Percentiles rank a stretch among this genome's conserved stretches.
Evolutionary conservation across 2,888 invertebrate genomes (phyloP).

Genomic region (Drosophila emarginata): DNA sequence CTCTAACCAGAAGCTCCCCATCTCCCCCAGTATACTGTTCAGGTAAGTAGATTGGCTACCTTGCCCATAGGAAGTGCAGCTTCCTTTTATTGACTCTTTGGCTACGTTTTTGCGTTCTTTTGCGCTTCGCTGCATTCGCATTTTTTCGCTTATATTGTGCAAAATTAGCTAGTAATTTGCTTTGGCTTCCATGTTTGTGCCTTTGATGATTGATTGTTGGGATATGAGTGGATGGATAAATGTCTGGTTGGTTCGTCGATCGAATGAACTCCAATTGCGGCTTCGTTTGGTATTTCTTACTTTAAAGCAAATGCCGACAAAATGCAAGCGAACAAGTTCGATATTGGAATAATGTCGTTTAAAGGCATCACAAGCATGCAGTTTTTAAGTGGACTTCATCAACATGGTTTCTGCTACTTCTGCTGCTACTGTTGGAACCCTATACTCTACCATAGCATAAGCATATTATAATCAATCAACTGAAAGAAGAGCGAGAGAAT

Average conservation of each 20-base stretch:
- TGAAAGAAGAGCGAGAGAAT: constrained; percentile 6
- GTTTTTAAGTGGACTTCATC: constrained; percentile 38
- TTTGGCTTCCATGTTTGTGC: constrained; percentile 44
- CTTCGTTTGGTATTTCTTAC: constrained; percentile 45
- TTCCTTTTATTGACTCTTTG: constrained; percentile 56
- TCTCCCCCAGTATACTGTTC: background rate
- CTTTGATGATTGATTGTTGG: constrained; percentile 60
- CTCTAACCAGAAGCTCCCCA: background rate
- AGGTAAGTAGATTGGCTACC: constrained; percentile 4
- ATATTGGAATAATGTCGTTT: constrained; percentile 46
- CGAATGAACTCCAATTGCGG: constrained; percentile 36
- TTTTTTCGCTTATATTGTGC: constrained; percentile 52
- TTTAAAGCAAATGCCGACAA: constrained; percentile 62
- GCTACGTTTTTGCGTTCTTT: constrained; percentile 21
- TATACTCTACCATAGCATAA: constrained; percentile 1
- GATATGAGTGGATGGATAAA: background rate
- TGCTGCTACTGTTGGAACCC: constrained; percentile 3
- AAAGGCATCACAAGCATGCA: constrained; percentile 52
- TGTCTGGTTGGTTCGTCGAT: constrained; percentile 21
- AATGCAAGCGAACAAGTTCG: constrained; percentile 37
- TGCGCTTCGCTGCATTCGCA: constrained; percentile 38
- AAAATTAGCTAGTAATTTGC: constrained; percentile 66
- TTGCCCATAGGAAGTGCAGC: constrained; percentile 58
- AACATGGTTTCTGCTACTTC: background rate
- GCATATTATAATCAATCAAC: constrained; percentile 52